Evolutionary conservation across 2,113 vertebrate genomes (phyloP).

Genomic region (Halichoerus grypus): DNA sequence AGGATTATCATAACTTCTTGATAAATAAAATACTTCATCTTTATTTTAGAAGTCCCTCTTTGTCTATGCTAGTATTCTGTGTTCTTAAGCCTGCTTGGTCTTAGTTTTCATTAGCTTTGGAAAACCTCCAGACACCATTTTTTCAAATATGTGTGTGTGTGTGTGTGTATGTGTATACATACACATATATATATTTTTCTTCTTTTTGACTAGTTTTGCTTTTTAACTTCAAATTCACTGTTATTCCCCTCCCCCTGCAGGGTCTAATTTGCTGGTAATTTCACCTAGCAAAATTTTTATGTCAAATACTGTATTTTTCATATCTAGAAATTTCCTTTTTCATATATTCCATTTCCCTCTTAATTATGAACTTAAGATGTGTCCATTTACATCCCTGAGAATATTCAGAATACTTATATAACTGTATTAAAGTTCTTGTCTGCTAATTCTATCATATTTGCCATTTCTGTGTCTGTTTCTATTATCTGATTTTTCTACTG

Average conservation of each 20-base stretch:
- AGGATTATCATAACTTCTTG: background rate
- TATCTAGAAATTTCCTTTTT: background rate
- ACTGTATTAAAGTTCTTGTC: background rate
- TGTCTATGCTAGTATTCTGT: background rate
- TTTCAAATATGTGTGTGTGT: background rate
- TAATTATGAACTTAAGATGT: background rate
- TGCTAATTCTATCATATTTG: background rate
- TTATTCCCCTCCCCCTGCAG: background rate
- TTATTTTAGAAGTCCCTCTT: background rate
- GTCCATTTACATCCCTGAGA: background rate
- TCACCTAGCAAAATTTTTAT: background rate
- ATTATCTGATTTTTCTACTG: background rate
- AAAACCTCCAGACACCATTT: background rate
- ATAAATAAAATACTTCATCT: background rate
- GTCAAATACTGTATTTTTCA: background rate
- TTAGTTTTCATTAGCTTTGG: constrained; percentile 5
- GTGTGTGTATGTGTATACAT: background rate
- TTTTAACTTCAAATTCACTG: background rate
- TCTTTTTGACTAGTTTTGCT: background rate
- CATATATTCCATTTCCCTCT: background rate
- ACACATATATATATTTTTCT: background rate
- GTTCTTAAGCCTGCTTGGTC: background rate
- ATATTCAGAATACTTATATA: background rate
- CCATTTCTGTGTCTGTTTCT: background rate
- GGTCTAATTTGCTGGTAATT: background rate